These are phyloP conservation scores for Silvanus unidentatus DNA, from an alignment of 2,888 invertebrate genomes.

Conservation along the genomic window DNA sequence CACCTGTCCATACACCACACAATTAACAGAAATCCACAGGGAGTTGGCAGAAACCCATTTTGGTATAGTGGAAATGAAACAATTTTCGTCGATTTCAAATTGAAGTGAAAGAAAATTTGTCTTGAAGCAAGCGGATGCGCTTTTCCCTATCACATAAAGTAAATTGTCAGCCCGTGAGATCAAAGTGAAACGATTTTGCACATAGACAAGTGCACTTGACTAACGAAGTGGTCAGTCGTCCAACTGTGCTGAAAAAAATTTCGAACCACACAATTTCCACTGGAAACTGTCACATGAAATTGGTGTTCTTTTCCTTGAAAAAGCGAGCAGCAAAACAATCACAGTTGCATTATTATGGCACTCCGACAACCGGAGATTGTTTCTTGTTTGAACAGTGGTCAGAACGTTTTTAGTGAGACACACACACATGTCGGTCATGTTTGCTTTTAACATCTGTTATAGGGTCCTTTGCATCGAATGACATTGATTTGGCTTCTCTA, in stretches of 20 bases:
- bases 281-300: constrained; percentile 17
- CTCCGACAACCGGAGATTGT: constrained; percentile 42
- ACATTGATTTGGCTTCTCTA: too few species aligned
- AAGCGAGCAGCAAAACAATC: too few species aligned
- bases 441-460: constrained; percentile 34
- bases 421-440: constrained; percentile 30
- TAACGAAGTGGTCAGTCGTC: constrained; percentile 23
- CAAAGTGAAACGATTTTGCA: constrained; percentile 15
- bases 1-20: background rate
- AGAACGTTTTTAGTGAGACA: constrained; percentile 34
- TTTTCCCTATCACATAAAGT: too few species aligned
- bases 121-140: too few species aligned
- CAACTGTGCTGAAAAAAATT: constrained; percentile 4
- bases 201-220: constrained; percentile 11
- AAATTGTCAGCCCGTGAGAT: constrained; percentile 10
- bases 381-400: constrained; percentile 40
- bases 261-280: background rate
- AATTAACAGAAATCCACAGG: constrained; percentile 1
- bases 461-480: too few species aligned
- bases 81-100: too few species aligned
- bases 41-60: background rate
- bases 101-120: too few species aligned
- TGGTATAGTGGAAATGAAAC: too few species aligned
- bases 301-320: constrained; percentile 6
- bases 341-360: too few species aligned